Evolutionary conservation across 1,140 invertebrate genomes (phyloP).

Genomic region (Diabrotica virgifera): DNA sequence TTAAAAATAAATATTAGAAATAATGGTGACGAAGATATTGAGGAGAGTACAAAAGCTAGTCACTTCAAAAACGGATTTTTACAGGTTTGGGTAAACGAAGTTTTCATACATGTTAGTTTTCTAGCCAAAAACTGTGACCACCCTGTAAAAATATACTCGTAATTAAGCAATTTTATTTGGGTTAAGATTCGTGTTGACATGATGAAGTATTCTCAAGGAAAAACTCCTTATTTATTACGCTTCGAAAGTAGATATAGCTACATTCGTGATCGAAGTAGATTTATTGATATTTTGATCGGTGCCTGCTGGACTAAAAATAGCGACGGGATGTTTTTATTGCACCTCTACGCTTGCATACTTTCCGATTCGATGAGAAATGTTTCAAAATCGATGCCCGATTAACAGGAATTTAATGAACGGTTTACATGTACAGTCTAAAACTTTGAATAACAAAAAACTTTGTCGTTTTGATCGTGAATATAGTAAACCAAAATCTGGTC

Average conservation of each 20-base stretch:
- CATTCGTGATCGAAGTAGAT: background rate
- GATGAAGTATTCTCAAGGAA: background rate
- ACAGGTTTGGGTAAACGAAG: too few species aligned
- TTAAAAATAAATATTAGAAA: too few species aligned
- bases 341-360: background rate
- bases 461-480: too few species aligned
- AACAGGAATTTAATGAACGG: too few species aligned
- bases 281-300: conserved; percentile 1
- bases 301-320: background rate
- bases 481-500: too few species aligned
- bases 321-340: background rate
- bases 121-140: too few species aligned
- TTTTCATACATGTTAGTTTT: too few species aligned
- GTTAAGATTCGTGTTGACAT: background rate
- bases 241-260: background rate
- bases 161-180: background rate
- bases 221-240: background rate
- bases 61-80: too few species aligned
- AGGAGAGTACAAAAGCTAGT: too few species aligned
- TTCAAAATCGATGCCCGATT: background rate
- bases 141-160: background rate
- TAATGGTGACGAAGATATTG: too few species aligned
- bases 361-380: background rate
- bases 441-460: too few species aligned
- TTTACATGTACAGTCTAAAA: too few species aligned